Conservation (phyloP, 1,140 invertebrate species). For the Aphidius gifuensis region DNA sequence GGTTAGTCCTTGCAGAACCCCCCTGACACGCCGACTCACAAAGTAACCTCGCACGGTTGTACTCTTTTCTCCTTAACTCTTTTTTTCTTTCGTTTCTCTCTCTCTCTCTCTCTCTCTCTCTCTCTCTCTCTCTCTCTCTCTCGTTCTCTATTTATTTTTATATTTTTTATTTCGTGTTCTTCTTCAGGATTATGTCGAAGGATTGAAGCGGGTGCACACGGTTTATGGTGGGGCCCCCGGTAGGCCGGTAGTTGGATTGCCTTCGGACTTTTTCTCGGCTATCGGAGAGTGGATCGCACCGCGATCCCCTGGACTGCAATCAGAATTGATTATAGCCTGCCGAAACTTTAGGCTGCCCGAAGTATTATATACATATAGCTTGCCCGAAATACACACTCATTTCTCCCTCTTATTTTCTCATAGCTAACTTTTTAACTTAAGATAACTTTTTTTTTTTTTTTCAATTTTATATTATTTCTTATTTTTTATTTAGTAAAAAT, state of each 20-base stretch:
- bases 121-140: slow-evolving; percentile 16
- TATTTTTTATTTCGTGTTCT: slow-evolving; percentile 11
- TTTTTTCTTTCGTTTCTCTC: slow-evolving; percentile 25
- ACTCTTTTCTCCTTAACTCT: slow-evolving; percentile 19
- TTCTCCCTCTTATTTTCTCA: slow-evolving; percentile 8
- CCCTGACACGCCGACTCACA: slow-evolving; percentile 20
- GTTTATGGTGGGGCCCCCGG: slow-evolving; percentile 33
- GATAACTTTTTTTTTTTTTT: too few species aligned
- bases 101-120: slow-evolving; percentile 10
- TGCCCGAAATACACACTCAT: slow-evolving; percentile 20
- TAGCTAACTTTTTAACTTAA: too few species aligned
- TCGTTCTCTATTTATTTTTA: slow-evolving; percentile 16
- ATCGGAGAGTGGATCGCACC: slow-evolving; percentile 51
- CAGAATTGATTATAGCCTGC: slow-evolving; percentile 58
- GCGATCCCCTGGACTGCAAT: slow-evolving; percentile 49
- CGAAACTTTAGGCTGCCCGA: slow-evolving; percentile 47
- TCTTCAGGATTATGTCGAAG: slow-evolving; percentile 6
- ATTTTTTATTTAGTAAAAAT: neutral
- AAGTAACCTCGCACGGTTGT: slow-evolving; percentile 20
- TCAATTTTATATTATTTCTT: neutral
- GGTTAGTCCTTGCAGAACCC: slow-evolving; percentile 1
- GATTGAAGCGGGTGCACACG: neutral
- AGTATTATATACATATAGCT: slow-evolving; percentile 52
- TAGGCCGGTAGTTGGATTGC: slow-evolving; percentile 49
- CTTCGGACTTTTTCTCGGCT: slow-evolving; percentile 39